Evolutionary conservation across 64 coral and sea anemone species (phyloP).

Genomic region (Acropora tenuis): DNA sequence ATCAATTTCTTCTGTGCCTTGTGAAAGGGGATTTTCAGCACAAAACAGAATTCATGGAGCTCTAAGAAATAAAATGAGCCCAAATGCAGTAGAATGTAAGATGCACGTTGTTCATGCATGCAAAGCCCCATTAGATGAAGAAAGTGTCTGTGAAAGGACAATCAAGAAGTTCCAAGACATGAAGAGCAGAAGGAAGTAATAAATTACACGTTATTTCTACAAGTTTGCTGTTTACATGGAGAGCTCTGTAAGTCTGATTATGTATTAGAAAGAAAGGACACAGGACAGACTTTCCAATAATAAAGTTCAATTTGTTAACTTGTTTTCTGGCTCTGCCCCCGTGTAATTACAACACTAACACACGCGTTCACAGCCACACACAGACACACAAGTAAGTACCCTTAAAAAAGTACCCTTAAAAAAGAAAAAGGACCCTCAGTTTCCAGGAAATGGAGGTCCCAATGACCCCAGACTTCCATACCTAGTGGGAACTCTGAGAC

Average conservation of each 20-base stretch:
- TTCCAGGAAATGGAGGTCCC: not conserved
- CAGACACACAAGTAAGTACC: not conserved
- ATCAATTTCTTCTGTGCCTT: too few relatives aligned
- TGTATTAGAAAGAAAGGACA: not conserved
- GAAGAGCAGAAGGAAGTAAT: conserved; percentile 48
- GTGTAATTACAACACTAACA: not conserved
- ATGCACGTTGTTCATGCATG: conserved; percentile 64
- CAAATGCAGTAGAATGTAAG: conserved; percentile 49
- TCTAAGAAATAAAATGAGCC: conserved; percentile 32
- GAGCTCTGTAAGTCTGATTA: not conserved
- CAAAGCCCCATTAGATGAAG: conserved; percentile 54
- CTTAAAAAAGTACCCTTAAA: not conserved
- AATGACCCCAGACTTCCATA: not conserved
- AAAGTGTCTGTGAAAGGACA: conserved; percentile 62
- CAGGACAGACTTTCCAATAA: not conserved
- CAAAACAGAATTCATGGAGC: conserved; percentile 49
- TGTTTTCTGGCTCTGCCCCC: not conserved
- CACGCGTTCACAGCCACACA: not conserved
- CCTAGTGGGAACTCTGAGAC: conserved; percentile 2
- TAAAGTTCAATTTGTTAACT: not conserved
- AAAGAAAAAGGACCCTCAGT: not conserved
- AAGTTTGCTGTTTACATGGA: not conserved
- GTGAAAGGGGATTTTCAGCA: conserved; percentile 47
- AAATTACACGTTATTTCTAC: not conserved
- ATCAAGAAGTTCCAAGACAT: conserved; percentile 58